These are phyloP conservation scores for Lepidurus packardi DNA, from an alignment of 1,140 invertebrate genomes.

Conservation along the genomic window DNA sequence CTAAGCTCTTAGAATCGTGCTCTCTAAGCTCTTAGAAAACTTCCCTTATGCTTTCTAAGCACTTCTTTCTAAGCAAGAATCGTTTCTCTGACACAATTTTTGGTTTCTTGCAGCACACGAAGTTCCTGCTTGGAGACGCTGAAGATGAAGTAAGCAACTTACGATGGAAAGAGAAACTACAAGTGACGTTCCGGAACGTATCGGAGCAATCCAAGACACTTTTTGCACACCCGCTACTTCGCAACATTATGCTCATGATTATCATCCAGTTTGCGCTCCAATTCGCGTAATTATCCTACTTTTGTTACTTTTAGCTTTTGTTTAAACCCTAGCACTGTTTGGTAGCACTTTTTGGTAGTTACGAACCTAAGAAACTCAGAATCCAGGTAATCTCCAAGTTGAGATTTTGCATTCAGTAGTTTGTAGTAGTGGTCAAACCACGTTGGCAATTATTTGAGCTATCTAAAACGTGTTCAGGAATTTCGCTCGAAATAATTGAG, in stretches of 20 bases:
- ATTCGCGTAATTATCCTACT: background rate
- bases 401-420: too few species aligned
- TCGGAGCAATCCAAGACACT: background rate
- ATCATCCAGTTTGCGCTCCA: conserved; percentile 1
- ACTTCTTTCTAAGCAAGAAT: too few species aligned
- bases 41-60: background rate
- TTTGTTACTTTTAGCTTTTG: background rate
- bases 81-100: background rate
- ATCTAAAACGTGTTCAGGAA: too few species aligned
- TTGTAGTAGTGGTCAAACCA: too few species aligned
- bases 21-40: background rate
- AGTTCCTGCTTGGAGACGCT: conserved; percentile 7
- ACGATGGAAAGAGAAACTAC: conserved; percentile 13
- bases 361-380: too few species aligned
- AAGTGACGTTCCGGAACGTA: conserved; percentile 1
- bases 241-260: conserved; percentile 15
- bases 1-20: background rate
- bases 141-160: conserved; percentile 1
- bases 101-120: background rate
- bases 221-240: background rate
- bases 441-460: too few species aligned
- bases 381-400: too few species aligned
- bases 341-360: too few species aligned
- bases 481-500: too few species aligned
- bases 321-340: background rate